Percentiles rank a stretch among this genome's conserved stretches.
Evolutionary conservation across 2,797 vertebrate species (phyloP).

Genomic region (Tangara arthus): DNA sequence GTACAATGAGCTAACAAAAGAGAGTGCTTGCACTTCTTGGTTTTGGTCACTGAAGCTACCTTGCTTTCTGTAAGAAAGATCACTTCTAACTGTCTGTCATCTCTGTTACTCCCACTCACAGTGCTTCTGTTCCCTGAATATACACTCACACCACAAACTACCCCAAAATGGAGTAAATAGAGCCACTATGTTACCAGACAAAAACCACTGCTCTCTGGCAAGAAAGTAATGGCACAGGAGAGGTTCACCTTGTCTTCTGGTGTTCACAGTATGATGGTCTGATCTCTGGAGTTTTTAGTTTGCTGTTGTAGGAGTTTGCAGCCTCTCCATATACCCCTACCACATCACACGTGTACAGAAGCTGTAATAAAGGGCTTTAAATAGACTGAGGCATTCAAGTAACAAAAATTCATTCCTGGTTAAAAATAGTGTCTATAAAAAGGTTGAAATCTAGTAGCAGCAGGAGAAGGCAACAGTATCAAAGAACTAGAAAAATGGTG

Average conservation of each 20-base stretch:
- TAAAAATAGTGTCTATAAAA: not conserved
- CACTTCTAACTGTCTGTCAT: not conserved
- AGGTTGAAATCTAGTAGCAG: not conserved
- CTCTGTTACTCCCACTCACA: not conserved
- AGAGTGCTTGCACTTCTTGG: not conserved
- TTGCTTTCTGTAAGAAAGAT: not conserved
- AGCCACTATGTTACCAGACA: not conserved
- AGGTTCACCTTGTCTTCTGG: not conserved
- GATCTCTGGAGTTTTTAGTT: not conserved
- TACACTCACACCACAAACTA: rapidly evolving
- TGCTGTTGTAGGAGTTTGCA: not conserved
- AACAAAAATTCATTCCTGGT: not conserved
- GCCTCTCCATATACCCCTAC: not conserved
- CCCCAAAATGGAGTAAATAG: rapidly evolving
- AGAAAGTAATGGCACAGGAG: not conserved
- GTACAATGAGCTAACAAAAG: not conserved
- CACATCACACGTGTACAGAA: not conserved
- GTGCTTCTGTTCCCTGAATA: not conserved
- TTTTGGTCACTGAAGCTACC: not conserved
- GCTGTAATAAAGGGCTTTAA: not conserved
- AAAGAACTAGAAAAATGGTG: not conserved
- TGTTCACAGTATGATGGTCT: not conserved
- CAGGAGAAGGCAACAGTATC: not conserved
- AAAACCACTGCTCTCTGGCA: not conserved
- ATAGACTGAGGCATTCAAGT: not conserved